phyloP scores from a whole-genome alignment of 2,113 vertebrate genomes.

The Hemiprocne comata region DNA sequence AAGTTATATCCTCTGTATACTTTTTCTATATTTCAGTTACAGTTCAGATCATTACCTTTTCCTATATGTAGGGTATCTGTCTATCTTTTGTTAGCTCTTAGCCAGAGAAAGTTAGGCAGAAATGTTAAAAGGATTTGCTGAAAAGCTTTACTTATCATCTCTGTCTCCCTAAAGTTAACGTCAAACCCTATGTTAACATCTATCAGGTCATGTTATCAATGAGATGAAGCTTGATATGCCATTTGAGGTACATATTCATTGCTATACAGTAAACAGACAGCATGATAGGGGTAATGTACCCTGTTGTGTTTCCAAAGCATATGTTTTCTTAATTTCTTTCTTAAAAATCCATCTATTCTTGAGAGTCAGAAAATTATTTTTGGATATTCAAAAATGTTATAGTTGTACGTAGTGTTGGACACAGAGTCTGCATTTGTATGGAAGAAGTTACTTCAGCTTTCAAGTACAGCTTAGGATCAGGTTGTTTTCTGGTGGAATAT shows the following conservation, averaged over 20 bases:
- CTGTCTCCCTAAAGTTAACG: background rate
- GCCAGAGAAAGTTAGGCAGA: background rate
- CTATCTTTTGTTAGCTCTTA: background rate
- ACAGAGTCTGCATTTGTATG: background rate
- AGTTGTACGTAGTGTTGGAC: background rate
- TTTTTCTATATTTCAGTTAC: background rate
- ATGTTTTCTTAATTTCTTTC: background rate
- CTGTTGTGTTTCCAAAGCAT: background rate
- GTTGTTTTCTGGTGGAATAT: background rate
- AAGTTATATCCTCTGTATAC: background rate
- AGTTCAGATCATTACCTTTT: background rate
- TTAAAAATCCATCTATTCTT: background rate
- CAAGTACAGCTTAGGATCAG: background rate
- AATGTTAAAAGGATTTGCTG: background rate
- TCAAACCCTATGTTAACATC: background rate
- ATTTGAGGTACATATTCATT: background rate
- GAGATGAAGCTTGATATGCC: background rate
- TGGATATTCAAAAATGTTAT: background rate
- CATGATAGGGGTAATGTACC: background rate
- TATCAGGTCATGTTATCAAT: background rate
- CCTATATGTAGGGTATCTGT: background rate
- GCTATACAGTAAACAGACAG: background rate
- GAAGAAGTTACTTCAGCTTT: background rate
- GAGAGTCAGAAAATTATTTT: background rate
- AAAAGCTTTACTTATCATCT: background rate